Base-by-base conservation (phyloP, 1,140 invertebrate genomes). In the Psix sp. region DNA sequence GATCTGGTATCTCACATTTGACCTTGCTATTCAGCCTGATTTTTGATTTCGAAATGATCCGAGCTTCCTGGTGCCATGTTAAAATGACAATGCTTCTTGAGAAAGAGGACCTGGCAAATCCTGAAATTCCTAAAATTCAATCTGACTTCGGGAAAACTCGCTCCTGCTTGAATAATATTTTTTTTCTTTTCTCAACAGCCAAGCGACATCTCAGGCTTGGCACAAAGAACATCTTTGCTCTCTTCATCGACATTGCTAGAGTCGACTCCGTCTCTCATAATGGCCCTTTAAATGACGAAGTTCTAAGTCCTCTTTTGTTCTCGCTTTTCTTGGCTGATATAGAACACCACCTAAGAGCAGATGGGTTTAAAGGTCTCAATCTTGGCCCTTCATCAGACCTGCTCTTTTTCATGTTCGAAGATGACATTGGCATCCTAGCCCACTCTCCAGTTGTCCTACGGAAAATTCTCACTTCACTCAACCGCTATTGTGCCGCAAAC, bases 381-480 rank as follows among this genome's bases (percentile, higher is more conserved):
- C 9, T 48, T 3, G 13, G 7, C 11, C 1, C 29, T 4, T 0
- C 29, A 0, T 7, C 9, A 1, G 45, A 48, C n/a, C 15, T 48
- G 1, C 31, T 48, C 1, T 17, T 35, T 0, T 18, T 48, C 3
- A 35, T 48, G 45, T 48, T 35, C 7, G 45, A 29, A 1, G 45
- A 48, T 10, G 45, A 48, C 45, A 48, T 48, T 10, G 45, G 18
- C 15, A 20, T 48, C 17, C 15, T 48, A 17, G 45, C 45, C 10
- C 24, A 31, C 1, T 48, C 45, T 1, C 29, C 29, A 5, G 16
- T 10, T 2, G 11, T 11, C 1, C 16, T 48, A 1, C 14, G 11
- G 0, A 45, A 17, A 17, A 45, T 45, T 3, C 21, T 45, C 2
- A 3, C 4, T 2, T 29, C 20, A 3, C 13, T 45, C 2, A 24